These are phyloP conservation scores for Trachelus troglodyta DNA, from an alignment of 2,888 invertebrate species.

Conservation along the genomic window DNA sequence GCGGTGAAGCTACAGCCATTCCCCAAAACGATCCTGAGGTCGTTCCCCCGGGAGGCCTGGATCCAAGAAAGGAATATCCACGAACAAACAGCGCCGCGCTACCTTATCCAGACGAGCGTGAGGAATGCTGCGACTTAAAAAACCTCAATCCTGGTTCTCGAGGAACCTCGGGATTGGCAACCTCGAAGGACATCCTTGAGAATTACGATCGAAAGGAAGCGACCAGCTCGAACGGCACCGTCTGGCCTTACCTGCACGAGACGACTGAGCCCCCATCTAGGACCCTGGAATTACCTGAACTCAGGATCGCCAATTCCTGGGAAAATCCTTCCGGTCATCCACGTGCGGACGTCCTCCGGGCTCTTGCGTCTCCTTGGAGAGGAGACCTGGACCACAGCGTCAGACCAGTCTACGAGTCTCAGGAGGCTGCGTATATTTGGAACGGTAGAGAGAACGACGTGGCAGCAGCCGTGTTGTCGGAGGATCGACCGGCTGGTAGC, in stretches of 20 bases:
- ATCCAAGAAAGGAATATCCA: conserved; percentile 15
- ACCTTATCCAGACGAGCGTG: neutral
- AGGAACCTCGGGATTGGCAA: neutral
- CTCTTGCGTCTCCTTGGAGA: neutral
- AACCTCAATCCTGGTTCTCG: neutral
- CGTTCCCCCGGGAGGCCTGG: conserved; percentile 15
- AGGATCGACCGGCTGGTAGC: neutral
- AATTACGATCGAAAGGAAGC: neutral
- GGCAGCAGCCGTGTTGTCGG: neutral
- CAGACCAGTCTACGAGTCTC: neutral
- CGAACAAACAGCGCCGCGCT: neutral
- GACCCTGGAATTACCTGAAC: neutral
- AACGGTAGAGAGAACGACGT: conserved; percentile 17
- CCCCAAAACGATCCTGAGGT: conserved; percentile 16
- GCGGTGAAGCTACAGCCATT: conserved; percentile 11
- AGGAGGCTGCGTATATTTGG: neutral
- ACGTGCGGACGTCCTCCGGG: neutral
- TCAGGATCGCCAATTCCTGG: neutral
- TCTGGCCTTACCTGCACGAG: neutral
- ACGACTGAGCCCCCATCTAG: neutral
- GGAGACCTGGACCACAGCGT: neutral
- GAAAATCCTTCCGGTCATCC: neutral
- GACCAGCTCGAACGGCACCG: neutral
- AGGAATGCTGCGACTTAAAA: neutral
- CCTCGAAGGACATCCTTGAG: neutral